Conservation (phyloP, 2,888 invertebrate genomes). For the Eurytoma californica region DNA sequence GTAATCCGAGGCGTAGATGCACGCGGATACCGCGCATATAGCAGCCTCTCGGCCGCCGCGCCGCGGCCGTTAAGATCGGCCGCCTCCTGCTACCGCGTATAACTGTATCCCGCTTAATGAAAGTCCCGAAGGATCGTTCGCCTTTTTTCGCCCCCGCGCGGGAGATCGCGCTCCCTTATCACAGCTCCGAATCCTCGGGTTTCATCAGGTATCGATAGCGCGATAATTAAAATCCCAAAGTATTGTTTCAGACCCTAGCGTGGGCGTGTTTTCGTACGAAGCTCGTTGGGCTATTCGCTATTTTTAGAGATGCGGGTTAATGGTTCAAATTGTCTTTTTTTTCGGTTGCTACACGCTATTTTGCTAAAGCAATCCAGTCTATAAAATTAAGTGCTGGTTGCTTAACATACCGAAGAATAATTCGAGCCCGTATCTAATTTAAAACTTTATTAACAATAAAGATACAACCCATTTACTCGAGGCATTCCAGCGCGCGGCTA, state of each 20-base stretch:
- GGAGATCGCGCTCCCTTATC: constrained; percentile 3
- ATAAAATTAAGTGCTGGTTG: constrained; percentile 46
- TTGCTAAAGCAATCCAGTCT: constrained; percentile 23
- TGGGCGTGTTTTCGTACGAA: background rate
- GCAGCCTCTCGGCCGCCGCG: constrained; percentile 18
- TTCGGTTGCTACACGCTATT: background rate
- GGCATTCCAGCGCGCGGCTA: too few species aligned
- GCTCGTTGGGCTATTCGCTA: background rate
- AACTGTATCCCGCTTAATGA: constrained; percentile 54
- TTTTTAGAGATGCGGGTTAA: constrained; percentile 3
- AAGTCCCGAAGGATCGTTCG: constrained; percentile 42
- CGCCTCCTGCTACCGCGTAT: constrained; percentile 21
- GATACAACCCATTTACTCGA: background rate
- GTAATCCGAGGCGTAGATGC: constrained; percentile 69
- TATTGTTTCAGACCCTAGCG: background rate
- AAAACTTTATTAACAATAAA: constrained; percentile 9
- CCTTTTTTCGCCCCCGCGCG: constrained; percentile 2
- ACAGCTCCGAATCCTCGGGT: background rate
- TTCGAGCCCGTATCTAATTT: background rate
- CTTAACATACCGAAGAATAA: constrained; percentile 24
- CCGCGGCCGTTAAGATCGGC: background rate
- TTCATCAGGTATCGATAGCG: too few species aligned
- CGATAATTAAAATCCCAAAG: background rate
- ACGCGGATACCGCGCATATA: constrained; percentile 42
- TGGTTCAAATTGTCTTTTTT: constrained; percentile 9